Percentiles rank a stretch among this genome's conserved stretches.
Conservation (phyloP, 2,888 invertebrate genomes). For the Tromatobia lineatoria region DNA sequence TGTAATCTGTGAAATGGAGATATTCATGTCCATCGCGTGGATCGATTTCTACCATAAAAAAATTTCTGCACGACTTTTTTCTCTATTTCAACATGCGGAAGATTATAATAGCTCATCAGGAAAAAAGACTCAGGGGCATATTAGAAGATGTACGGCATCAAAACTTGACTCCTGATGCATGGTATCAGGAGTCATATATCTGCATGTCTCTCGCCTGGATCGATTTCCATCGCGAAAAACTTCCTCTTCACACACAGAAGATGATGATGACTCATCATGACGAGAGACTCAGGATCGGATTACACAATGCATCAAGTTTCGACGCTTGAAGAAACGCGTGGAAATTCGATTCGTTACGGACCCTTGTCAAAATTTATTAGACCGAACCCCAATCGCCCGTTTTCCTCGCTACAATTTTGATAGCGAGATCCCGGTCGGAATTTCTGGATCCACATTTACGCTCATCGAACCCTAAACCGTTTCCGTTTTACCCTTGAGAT, state of each 20-base stretch:
- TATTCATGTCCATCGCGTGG: no score
- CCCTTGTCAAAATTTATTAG: neutral
- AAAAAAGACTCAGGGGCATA: no score
- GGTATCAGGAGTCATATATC: no score
- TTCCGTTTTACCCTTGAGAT: neutral
- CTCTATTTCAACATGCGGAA: no score
- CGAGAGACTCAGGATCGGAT: neutral
- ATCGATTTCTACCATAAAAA: neutral
- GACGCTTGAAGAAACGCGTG: neutral
- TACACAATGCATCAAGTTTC: neutral
- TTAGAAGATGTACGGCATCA: no score
- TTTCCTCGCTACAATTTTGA: neutral
- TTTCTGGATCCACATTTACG: neutral
- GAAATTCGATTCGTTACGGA: constrained; percentile 13
- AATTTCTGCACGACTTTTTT: no score
- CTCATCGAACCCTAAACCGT: neutral
- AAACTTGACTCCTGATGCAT: no score
- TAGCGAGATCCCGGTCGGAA: neutral
- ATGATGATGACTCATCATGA: constrained; percentile 11
- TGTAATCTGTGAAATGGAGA: no score
- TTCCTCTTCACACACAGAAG: neutral
- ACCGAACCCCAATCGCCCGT: neutral
- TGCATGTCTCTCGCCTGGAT: no score
- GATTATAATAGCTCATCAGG: no score
- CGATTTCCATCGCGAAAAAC: no score